Conservation (phyloP, 2,797 vertebrate species). For the Cryptoprocta ferox region DNA sequence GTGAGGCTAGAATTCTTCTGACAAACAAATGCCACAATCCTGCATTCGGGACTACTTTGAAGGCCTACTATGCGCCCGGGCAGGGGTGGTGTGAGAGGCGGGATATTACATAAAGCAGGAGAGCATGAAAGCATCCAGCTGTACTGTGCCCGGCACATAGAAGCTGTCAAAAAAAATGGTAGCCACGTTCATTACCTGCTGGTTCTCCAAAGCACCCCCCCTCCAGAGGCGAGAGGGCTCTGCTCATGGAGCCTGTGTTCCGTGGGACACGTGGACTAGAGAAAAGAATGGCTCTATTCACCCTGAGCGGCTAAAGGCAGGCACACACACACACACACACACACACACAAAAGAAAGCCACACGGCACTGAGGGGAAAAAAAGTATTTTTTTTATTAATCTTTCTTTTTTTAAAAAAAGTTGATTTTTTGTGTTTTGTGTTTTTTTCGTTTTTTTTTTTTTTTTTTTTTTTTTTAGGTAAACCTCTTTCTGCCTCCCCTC, state of each 20-base stretch:
- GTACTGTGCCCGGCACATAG: rapidly evolving
- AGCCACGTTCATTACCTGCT: too few relatives aligned
- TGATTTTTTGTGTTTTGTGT: conserved; percentile 39
- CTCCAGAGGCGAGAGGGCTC: background rate
- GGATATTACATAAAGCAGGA: too few relatives aligned
- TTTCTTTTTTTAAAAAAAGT: conserved; percentile 79
- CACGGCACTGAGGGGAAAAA: conserved; percentile 80
- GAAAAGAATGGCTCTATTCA: background rate
- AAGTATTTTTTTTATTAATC: conserved; percentile 79
- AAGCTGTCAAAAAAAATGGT: background rate
- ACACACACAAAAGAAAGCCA: conserved; percentile 74
- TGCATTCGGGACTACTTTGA: background rate
- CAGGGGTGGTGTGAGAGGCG: background rate
- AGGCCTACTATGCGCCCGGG: background rate
- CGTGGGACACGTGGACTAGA: background rate
- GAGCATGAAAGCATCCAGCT: background rate
- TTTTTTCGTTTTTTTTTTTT: background rate
- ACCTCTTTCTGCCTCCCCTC: conserved; percentile 70
- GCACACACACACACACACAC: background rate
- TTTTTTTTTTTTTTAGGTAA: conserved; percentile 71
- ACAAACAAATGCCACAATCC: background rate
- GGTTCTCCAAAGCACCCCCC: background rate
- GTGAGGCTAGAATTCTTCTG: background rate
- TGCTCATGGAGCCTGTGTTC: background rate
- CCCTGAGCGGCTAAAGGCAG: background rate